Evolutionary conservation across 23 tunicate genomes (phyloP), one percentile per base, ranked within the genome.

Genomic region (Phallusia fumigata): DNA sequence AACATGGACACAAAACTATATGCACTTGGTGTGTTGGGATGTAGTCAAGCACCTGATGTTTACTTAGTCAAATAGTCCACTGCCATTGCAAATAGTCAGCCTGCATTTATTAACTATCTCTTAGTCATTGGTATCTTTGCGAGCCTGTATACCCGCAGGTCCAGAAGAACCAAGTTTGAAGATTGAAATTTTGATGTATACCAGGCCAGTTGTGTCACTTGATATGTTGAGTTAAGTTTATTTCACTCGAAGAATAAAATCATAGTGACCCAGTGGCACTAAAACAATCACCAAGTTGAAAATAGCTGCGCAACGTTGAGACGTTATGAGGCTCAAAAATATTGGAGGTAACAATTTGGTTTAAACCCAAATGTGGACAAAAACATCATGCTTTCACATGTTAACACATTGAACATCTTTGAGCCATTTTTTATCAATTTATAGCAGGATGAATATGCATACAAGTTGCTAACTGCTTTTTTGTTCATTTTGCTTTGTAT

Each of bases 121-220:
- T 2, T 52, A 73, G 19, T 19, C 33, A 0, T 80, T 86, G 75
- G 32, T 51, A 2, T 19, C 40, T 15, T 52, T 80, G 26, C 33
- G 58, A 0, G 2, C 16, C 6, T 86, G 2, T 51, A 49, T 86
- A 73, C 32, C 36, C 83, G 89, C 45, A 79, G 79, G 45, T 28
- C 76, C 24, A 69, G 84, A 31, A 35, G 84, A 35, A 24, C 30
- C 12, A 80, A 86, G 51, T 33, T 80, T 36, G 84, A 86, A 34
- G 65, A 84, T 0, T 86, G 90, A 80, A 86, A 86, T 86, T 86
- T 52, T 86, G 35, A 22, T 86, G 26, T 80, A 86, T 73, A 74
- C 77, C 19, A 80, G 80, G 21, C 75, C 82, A 31, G 83, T 80
- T 31, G 80, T 64, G 45, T 51, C 73, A 32, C 49, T 65, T 31